These are phyloP conservation scores for Struthidea cinerea DNA, from an alignment of 2,113 vertebrate genomes.

Conservation along the genomic window DNA sequence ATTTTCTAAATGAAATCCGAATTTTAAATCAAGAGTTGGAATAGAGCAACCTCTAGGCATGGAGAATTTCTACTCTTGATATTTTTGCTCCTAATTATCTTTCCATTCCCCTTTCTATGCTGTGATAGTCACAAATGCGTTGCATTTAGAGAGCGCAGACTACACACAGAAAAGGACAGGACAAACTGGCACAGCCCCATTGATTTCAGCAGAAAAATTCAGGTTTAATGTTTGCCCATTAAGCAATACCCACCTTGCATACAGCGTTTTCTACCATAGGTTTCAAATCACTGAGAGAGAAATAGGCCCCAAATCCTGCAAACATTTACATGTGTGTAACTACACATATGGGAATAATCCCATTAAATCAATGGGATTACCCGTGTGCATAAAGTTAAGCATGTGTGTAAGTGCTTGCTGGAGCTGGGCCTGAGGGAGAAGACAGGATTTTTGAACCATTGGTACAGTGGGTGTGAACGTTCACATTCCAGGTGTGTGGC, in stretches of 20 bases:
- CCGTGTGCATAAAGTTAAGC: constrained; percentile 56
- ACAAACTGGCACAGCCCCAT: background rate
- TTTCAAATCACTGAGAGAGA: background rate
- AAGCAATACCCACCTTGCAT: background rate
- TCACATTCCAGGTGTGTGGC: background rate
- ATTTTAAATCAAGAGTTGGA: background rate
- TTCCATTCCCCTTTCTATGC: background rate
- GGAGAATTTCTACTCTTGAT: background rate
- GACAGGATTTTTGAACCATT: background rate
- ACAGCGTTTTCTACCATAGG: background rate
- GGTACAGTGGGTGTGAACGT: background rate
- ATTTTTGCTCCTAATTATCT: background rate
- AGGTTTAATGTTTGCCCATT: background rate
- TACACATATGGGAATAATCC: constrained; percentile 58
- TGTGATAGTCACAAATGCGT: background rate
- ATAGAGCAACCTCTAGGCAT: background rate
- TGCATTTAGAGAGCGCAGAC: background rate
- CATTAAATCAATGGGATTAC: constrained; percentile 53
- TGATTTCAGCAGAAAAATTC: background rate
- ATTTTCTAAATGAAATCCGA: background rate
- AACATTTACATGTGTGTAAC: constrained; percentile 17
- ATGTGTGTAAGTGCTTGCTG: constrained; percentile 44
- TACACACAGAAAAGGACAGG: background rate
- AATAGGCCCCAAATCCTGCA: constrained; percentile 29
- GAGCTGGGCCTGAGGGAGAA: constrained; percentile 17